Evolutionary conservation across 1,140 invertebrate species (phyloP).

Genomic region (Brachionus sp.): DNA sequence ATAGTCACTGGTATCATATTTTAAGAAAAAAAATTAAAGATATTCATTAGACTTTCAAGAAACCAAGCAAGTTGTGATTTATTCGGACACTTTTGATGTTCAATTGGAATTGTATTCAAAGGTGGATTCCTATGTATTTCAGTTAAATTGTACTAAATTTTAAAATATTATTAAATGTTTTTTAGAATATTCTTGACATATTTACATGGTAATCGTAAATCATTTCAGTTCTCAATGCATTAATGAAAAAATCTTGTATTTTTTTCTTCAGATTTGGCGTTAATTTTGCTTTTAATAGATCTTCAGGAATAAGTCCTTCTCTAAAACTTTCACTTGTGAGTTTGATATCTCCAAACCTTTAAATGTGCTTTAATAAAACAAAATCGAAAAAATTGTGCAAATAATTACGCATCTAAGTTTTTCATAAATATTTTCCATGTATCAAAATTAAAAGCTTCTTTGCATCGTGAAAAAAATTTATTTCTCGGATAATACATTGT

Average conservation of each 20-base stretch:
- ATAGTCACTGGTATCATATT: too few relatives aligned
- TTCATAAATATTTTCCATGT: neutral
- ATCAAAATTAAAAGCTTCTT: neutral
- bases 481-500: conserved; percentile 1
- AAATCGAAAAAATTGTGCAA: neutral
- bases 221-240: neutral
- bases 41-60: neutral
- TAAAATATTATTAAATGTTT: too few relatives aligned
- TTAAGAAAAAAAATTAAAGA: neutral
- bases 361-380: neutral
- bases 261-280: neutral
- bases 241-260: neutral
- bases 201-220: neutral
- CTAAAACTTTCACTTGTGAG: neutral
- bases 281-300: neutral
- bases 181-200: neutral
- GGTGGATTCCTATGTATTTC: neutral
- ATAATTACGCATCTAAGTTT: neutral
- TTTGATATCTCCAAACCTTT: neutral
- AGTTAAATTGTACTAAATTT: neutral
- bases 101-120: neutral
- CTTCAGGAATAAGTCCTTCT: neutral
- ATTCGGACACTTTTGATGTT: neutral
- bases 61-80: neutral
- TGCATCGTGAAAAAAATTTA: neutral